Evolutionary conservation across 2,888 invertebrate species (phyloP).

Genomic region (Drosophila mettleri): DNA sequence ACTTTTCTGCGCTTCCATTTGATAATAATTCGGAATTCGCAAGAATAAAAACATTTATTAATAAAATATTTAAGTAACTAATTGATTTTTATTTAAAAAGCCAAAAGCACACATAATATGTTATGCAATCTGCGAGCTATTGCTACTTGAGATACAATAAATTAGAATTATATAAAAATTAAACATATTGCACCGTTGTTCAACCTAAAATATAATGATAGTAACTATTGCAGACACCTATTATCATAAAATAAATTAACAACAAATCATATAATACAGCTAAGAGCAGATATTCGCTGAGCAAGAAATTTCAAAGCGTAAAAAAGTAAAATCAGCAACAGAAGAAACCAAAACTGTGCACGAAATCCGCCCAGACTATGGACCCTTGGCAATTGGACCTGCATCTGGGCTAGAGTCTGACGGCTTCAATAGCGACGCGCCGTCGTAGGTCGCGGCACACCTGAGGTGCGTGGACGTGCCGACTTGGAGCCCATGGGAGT

Average conservation of each 20-base stretch:
- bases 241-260: conserved; percentile 69
- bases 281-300: conserved; percentile 43
- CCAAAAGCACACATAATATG: conserved; percentile 56
- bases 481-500: conserved; percentile 87
- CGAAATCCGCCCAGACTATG: conserved; percentile 46
- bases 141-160: conserved; percentile 50
- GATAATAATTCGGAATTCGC: background rate
- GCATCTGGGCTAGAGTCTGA: conserved; percentile 27
- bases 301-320: conserved; percentile 66
- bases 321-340: conserved; percentile 61
- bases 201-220: conserved; percentile 57
- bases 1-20: conserved; percentile 4
- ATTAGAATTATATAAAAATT: conserved; percentile 44
- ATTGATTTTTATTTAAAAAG: conserved; percentile 62
- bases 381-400: background rate
- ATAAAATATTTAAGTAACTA: conserved; percentile 34
- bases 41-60: background rate
- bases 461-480: conserved; percentile 86
- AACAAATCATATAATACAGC: conserved; percentile 43
- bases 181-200: conserved; percentile 70
- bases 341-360: conserved; percentile 68
- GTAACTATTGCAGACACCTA: conserved; percentile 52
- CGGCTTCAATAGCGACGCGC: conserved; percentile 81
- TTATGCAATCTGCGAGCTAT: conserved; percentile 37
- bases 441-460: conserved; percentile 86